Evolutionary conservation across 1,140 invertebrate genomes (phyloP).

Genomic region (Drosophila aff.): DNA sequence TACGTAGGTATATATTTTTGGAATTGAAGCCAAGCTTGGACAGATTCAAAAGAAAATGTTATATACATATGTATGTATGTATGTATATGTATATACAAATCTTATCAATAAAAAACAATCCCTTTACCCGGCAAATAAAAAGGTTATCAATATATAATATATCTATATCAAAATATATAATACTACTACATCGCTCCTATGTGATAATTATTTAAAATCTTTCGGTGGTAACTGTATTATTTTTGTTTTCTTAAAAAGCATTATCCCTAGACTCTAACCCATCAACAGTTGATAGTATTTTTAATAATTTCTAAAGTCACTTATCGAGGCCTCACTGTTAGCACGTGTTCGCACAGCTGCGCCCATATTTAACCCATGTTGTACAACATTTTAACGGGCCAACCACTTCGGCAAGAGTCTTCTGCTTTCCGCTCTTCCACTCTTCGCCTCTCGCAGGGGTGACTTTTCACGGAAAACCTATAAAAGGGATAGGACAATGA

Average conservation of each 20-base stretch:
- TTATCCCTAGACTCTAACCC: background rate
- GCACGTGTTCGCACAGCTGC: conserved; percentile 38
- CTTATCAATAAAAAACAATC: background rate
- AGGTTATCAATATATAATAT: too few relatives aligned
- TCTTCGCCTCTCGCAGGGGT: conserved; percentile 16
- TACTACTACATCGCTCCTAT: too few relatives aligned
- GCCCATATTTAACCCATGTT: conserved; percentile 50
- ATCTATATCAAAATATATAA: too few relatives aligned
- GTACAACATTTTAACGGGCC: conserved; percentile 50
- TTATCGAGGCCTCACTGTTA: conserved; percentile 20
- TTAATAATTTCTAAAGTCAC: background rate
- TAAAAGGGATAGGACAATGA: conserved; percentile 47
- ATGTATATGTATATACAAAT: background rate
- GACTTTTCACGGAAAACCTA: conserved; percentile 43
- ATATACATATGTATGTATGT: background rate
- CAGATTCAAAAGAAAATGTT: background rate
- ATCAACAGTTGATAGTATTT: background rate
- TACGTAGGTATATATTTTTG: background rate
- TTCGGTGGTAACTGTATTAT: background rate
- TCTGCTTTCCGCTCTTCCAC: conserved; percentile 18
- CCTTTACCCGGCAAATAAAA: too few relatives aligned
- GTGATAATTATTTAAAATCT: background rate
- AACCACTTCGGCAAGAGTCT: conserved; percentile 29
- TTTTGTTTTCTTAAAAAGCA: background rate
- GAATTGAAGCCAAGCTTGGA: background rate